Conservation (phyloP, 2,888 invertebrate genomes). For the Clunio marinus region DNA sequence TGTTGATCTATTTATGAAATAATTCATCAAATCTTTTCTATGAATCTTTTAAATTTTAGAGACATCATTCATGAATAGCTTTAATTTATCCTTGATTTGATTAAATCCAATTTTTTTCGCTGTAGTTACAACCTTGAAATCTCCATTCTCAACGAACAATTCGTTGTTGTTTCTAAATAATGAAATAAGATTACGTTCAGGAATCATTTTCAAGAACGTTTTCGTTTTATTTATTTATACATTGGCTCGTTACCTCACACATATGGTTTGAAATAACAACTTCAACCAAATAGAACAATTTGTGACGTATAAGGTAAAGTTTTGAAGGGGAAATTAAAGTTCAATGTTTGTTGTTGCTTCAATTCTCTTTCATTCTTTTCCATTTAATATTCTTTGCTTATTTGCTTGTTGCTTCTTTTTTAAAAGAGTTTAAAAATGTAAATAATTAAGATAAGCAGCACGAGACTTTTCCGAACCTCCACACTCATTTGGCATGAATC, state of each 20-base stretch:
- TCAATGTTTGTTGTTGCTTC: not conserved
- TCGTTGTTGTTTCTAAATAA: no score
- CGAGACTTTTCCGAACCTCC: slow-evolving; percentile 21
- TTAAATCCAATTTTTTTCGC: not conserved
- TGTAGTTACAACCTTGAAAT: not conserved
- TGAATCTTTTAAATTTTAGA: no score
- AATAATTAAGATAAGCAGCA: slow-evolving; percentile 25
- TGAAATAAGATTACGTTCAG: not conserved
- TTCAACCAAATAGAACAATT: not conserved
- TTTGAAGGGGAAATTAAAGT: not conserved
- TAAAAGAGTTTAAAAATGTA: not conserved
- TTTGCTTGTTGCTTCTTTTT: no score
- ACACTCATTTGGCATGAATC: not conserved
- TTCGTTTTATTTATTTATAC: no score
- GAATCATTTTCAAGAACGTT: not conserved
- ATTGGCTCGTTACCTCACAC: not conserved
- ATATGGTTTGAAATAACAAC: no score
- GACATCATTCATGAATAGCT: no score
- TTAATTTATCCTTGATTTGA: not conserved
- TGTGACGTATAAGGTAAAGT: not conserved
- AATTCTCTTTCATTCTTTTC: not conserved
- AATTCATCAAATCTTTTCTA: no score
- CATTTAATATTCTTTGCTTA: no score
- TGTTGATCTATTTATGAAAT: no score
- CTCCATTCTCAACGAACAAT: no score